Conservation (phyloP, 2,888 invertebrate species). For the Morpho achilles region DNA sequence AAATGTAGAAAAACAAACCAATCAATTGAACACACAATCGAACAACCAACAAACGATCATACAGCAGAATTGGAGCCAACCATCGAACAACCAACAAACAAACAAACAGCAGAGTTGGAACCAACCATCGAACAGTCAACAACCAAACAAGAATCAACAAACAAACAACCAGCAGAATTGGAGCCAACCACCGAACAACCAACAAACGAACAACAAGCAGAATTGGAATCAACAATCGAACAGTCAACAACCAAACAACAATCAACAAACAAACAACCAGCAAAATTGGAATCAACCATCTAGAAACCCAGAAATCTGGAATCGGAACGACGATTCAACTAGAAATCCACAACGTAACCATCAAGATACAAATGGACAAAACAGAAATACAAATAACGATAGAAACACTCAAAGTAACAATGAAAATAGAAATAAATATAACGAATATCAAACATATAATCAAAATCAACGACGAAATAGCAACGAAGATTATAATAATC, state of each 20-base stretch:
- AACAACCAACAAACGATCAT: neutral
- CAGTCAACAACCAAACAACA: conserved; percentile 6
- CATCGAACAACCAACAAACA: neutral
- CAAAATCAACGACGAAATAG: conserved; percentile 2
- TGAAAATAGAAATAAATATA: neutral
- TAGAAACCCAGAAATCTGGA: conserved; percentile 3
- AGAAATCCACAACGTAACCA: conserved; percentile 1
- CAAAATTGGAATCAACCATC: neutral
- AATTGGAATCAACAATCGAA: conserved; percentile 1
- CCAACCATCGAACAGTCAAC: conserved; percentile 10
- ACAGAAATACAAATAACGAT: neutral
- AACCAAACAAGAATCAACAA: conserved; percentile 4
- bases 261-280: neutral
- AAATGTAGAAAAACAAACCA: conserved; percentile 6
- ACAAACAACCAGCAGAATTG: neutral
- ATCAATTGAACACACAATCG: neutral
- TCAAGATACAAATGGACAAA: neutral
- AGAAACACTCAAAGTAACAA: conserved; percentile 2
- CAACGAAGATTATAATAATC: neutral
- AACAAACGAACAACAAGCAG: neutral
- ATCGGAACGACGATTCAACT: neutral
- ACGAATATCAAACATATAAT: conserved; percentile 4
- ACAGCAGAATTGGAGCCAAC: conserved; percentile 1
- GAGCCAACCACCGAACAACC: neutral
- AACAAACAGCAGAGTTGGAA: neutral